Percentiles rank a stretch among this genome's conserved stretches.
Conservation (phyloP, 2,888 invertebrate species). For the Tenthredo amoena region DNA sequence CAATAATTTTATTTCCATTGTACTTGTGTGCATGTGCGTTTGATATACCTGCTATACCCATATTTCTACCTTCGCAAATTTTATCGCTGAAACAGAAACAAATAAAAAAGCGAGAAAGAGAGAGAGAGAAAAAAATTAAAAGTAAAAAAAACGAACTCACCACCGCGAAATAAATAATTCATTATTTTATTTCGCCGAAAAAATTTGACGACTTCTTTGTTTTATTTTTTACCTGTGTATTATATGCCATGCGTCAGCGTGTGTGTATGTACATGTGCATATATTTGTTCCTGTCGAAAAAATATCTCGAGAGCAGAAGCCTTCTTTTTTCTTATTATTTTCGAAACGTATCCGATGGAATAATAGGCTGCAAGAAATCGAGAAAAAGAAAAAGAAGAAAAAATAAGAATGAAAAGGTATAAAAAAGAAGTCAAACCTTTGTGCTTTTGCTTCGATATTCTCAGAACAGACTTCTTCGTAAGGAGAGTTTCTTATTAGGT, state of each 20-base stretch:
- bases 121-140: background rate
- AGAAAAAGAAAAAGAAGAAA: background rate
- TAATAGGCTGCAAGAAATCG: background rate
- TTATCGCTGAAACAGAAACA: background rate
- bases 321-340: background rate
- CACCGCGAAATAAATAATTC: constrained; percentile 50
- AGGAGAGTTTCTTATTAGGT: background rate
- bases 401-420: background rate
- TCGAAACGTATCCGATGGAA: background rate
- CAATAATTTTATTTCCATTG: background rate
- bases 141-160: constrained; percentile 18
- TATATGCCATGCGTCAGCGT: too few species aligned
- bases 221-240: background rate
- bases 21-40: background rate
- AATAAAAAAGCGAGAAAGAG: background rate
- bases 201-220: background rate
- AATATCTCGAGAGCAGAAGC: too few species aligned
- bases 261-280: background rate
- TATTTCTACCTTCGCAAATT: background rate
- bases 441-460: background rate
- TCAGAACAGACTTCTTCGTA: background rate
- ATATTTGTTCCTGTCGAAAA: background rate
- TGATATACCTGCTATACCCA: background rate
- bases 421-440: background rate
- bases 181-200: background rate